Evolutionary conservation across 2,888 invertebrate species (phyloP), one percentile per base, ranked within the genome.

Genomic region (Agriotes lineatus): DNA sequence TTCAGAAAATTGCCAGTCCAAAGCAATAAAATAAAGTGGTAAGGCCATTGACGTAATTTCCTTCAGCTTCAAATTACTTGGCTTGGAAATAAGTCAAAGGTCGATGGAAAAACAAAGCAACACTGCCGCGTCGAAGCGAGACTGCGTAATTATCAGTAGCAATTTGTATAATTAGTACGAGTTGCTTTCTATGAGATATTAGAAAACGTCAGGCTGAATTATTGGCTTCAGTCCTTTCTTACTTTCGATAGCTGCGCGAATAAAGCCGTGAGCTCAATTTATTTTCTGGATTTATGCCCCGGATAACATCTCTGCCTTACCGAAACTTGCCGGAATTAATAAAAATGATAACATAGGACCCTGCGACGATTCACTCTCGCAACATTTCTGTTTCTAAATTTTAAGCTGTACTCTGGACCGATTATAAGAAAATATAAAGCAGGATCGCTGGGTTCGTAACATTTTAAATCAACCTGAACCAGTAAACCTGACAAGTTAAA

Each of bases 281-380:
- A 61, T 61, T 61, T 61, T 52, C 25, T 25, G 52, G 61, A 61
- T 61, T 61, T 61, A 61, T 61, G 39, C 52, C 37, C 35, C 6
- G 61, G 61, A 61, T 61, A 61, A 52, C 39, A 61, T 61, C 61
- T 50, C 52, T 50, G 25, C 42, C 30, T 56, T 56, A 58, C 45
- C 59, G 35, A 48, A 60, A 60, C 59, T 60, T 35, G 16, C 6
- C n/a, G 12, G 48, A 60, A 60, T 60, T 60, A 60, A 60, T 60
- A 60, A 60, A 60, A 60, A 60, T 19, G 59, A 60, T 60, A 60
- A 60, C 59, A 52, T n/a, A n/a, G n/a, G n/a, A n/a, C n/a, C n/a
- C n/a, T n/a, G n/a, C n/a, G n/a, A n/a, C n/a, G n/a, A n/a, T n/a
- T n/a, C n/a, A n/a, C n/a, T n/a, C n/a, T n/a, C n/a, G n/a, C n/a